Evolutionary conservation across 2,113 vertebrate species (phyloP).

Genomic region (Varanus salvator): DNA sequence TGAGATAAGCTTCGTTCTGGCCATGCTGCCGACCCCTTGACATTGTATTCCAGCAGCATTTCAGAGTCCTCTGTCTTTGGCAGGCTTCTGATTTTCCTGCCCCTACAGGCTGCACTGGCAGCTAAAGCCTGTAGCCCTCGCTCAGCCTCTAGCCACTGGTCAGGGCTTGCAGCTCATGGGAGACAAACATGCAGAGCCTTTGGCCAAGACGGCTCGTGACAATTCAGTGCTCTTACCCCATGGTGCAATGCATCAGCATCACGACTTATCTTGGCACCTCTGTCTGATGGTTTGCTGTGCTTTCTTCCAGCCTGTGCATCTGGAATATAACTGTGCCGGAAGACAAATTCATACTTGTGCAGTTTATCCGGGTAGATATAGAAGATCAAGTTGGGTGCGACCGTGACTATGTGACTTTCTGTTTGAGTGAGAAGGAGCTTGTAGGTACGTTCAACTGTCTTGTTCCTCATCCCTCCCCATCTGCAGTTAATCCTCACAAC

Average conservation of each 20-base stretch:
- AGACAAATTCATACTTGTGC: slow-evolving; percentile 21
- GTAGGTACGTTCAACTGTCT: background rate
- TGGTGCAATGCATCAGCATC: background rate
- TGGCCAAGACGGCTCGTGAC: background rate
- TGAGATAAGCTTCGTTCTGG: too few relatives aligned
- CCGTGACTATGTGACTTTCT: background rate
- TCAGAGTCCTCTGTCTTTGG: too few relatives aligned
- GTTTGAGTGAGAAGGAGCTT: background rate
- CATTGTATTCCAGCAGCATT: too few relatives aligned
- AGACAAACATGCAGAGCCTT: too few relatives aligned
- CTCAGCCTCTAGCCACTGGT: too few relatives aligned
- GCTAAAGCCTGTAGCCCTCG: too few relatives aligned
- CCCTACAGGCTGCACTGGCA: too few relatives aligned
- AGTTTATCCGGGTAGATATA: slow-evolving; percentile 19
- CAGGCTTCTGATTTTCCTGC: too few relatives aligned
- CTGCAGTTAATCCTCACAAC: background rate
- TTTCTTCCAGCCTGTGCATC: slow-evolving; percentile 39
- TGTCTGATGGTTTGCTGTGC: background rate
- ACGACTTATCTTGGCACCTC: too few relatives aligned
- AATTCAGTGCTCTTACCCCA: background rate
- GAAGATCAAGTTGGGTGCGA: slow-evolving; percentile 21
- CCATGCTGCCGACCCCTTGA: too few relatives aligned
- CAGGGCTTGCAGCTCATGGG: too few relatives aligned
- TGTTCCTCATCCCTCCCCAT: background rate
- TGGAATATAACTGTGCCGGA: slow-evolving; percentile 23